A percentile compares a stretch with the other conserved stretches of the same genome.
phyloP scores from a whole-genome alignment of 2,888 invertebrate genomes.

The Galerucella nymphaeae region DNA sequence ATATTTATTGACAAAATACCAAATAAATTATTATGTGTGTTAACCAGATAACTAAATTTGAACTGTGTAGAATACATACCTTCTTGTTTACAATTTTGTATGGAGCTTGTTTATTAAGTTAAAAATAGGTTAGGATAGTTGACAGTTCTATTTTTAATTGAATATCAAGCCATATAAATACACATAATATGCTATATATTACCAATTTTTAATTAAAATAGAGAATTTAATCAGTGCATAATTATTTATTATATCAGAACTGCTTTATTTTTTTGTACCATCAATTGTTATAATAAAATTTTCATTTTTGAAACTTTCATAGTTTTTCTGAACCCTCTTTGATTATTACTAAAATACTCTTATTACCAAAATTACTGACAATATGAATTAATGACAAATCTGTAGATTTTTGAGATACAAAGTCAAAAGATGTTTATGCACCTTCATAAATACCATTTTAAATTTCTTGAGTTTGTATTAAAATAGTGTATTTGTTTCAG shows the following conservation, averaged over 20 bases:
- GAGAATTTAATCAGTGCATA: not conserved
- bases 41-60: not conserved
- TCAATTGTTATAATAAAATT: too few relatives aligned
- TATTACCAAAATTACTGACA: too few relatives aligned
- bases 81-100: constrained; percentile 1
- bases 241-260: not conserved
- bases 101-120: constrained; percentile 7
- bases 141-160: constrained; percentile 10
- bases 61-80: not conserved
- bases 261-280: too few relatives aligned
- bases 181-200: not conserved
- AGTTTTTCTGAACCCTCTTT: too few relatives aligned
- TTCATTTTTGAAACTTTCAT: too few relatives aligned
- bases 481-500: constrained; percentile 25
- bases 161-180: not conserved
- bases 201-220: not conserved
- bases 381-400: too few relatives aligned
- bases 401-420: not conserved
- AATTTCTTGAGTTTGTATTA: not conserved
- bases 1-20: too few relatives aligned
- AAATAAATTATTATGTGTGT: not conserved
- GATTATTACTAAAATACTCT: too few relatives aligned
- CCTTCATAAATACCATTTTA: not conserved
- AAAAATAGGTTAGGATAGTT: constrained; percentile 15
- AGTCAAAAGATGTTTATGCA: not conserved